Evolutionary conservation across 2,113 vertebrate genomes (phyloP), one percentile per base, ranked within the genome.

Genomic region (Eudyptes chrysolophus): DNA sequence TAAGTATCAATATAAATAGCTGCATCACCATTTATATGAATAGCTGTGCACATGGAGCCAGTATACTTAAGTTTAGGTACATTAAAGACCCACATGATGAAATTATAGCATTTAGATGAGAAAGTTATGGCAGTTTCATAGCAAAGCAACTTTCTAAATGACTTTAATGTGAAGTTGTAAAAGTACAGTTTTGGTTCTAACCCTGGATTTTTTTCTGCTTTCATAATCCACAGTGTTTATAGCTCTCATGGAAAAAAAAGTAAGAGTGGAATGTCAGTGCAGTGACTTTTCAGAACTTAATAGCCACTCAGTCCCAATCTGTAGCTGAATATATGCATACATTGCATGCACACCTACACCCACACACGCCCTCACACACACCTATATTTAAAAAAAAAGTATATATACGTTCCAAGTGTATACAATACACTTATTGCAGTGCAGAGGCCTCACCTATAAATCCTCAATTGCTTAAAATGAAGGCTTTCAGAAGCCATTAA

Each of bases 61-160:
- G 51, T 66, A 46, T 51, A 27, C 32, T 62, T 89, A 84, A 76
- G 34, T 64, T 94, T 91, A 84, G 55, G 57, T 92, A 71, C 32
- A 48, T 72, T 89, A 75, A 94, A 68, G 90, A 71, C 32, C 36
- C 49, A 52, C 9, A 52, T 75, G 8, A 81, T 60, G 64, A 95
- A 92, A 76, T 89, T 86, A 89, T 19, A 92, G 21, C 46, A 60
- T 77, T 90, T 88, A 80, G 38, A 85, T 80, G 17, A 71, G 69
- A 87, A 96, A 84, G 48, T 25, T 95, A 78, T 18, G 68, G 58
- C 61, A 95, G 46, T 92, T 93, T 80, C 64, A 51, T 40, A 89
- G 48, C 34, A 92, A 84, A 95, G 69, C 30, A 90, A 94, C 79
- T 89, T 90, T 74, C 52, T 90, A 91, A 82, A 92, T 84, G 90